A percentile compares a stretch with the other conserved stretches of the same genome.
Evolutionary conservation across 2,888 invertebrate genomes (phyloP).

Genomic region (Parnassius smintheus): DNA sequence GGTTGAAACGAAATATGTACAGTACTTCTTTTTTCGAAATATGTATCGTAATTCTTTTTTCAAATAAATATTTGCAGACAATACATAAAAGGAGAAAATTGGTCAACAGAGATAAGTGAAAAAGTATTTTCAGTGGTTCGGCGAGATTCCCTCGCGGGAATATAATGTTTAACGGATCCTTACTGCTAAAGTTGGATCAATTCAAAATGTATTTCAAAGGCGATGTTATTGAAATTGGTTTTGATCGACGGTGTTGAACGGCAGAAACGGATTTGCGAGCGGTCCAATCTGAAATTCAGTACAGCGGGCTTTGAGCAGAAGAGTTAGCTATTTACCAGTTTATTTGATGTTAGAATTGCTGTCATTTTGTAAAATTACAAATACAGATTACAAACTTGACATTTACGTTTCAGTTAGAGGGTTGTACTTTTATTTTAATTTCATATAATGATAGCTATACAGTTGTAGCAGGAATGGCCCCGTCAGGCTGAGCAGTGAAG

Average conservation of each 20-base stretch:
- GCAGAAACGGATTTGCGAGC: slow-evolving; percentile 19
- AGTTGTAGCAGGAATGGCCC: no score
- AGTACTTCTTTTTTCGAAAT: no score
- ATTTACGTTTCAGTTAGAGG: neutral
- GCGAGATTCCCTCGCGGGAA: neutral
- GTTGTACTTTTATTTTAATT: neutral
- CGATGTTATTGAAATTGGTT: slow-evolving; percentile 21
- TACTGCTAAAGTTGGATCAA: slow-evolving; percentile 14
- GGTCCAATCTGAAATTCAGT: slow-evolving; percentile 7
- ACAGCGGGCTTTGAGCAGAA: neutral
- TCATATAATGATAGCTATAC: no score
- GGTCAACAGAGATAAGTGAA: slow-evolving; percentile 4
- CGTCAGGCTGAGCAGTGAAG: no score
- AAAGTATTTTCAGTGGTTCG: slow-evolving; percentile 6
- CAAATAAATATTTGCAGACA: neutral
- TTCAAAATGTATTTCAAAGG: slow-evolving; percentile 13
- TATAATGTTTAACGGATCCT: slow-evolving; percentile 11
- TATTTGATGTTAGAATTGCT: neutral
- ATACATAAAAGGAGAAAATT: slow-evolving; percentile 2
- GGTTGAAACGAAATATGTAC: no score
- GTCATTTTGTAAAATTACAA: neutral
- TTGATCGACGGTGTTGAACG: slow-evolving; percentile 16
- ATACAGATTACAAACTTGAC: neutral
- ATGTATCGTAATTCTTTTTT: no score
- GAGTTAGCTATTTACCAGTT: neutral